Evolutionary conservation across 2,888 invertebrate genomes (phyloP), one percentile per base, ranked within the genome.

Genomic region (Calameuta filiformis): DNA sequence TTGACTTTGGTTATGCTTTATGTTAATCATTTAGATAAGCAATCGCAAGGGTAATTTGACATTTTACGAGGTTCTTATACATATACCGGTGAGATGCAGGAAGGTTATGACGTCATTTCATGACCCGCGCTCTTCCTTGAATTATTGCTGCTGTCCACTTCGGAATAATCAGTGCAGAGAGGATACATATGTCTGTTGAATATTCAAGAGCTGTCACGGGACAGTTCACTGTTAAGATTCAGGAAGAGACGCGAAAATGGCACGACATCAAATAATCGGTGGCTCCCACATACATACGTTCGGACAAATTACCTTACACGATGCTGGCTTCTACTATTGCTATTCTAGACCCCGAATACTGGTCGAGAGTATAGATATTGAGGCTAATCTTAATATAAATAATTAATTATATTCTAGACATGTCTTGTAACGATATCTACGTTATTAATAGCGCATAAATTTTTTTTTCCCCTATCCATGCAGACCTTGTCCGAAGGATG

Each of bases 201-300:
- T 79, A 77, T 30, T 68, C 73, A 77, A 9, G 40, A 4, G 76
- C 75, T 68, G 31, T 73, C 68, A 30, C 69, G 31, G 34, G 69
- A 69, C 76, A 75, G 40, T 56, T 77, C 56, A 76, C 69, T 79
- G 68, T 80, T 34, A 68, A 68, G 40, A 79, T 35, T 75, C 77
- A 35, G 35, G 33, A 78, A 73, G 75, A 77, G 75, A 75, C 56
- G 68, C 15, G 75, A 33, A 76, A 34, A 79, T 79, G 77, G 79
- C 77, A 77, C 40, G 40, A 56, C 40, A 79, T 77, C 73, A n/a
- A 77, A 40, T 68, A 69, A 77, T 78, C 68, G 33, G 35, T 35
- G 34, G n/a, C 37, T 35, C 31, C 9, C 73, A 35, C 33, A 40
- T 12, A 23, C 77, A 3, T 33, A 73, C 34, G 68, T 12, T 37